Conservation (phyloP, 2,113 vertebrate species). For the Osmerus eperlanus region DNA sequence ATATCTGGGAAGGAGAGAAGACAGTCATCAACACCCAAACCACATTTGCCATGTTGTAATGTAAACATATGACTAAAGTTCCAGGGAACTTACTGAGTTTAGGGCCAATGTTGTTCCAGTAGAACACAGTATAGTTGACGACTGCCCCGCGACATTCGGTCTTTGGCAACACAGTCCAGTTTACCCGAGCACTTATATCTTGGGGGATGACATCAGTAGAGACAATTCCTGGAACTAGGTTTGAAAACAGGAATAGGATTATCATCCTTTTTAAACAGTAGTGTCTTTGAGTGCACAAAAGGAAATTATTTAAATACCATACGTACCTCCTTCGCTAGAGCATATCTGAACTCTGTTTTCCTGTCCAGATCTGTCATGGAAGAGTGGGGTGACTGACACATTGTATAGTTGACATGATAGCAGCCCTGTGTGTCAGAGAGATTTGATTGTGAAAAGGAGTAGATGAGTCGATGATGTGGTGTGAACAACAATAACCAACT, state of each 20-base stretch:
- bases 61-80: background rate
- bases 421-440: background rate
- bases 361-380: background rate
- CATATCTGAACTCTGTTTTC: background rate
- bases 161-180: background rate
- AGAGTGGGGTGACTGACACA: background rate
- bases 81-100: conserved; percentile 1
- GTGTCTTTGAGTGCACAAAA: background rate
- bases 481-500: background rate
- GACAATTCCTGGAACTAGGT: background rate
- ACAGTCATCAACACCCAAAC: background rate
- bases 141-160: background rate
- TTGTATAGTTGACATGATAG: background rate
- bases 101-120: background rate
- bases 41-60: background rate
- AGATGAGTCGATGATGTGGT: background rate
- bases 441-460: background rate
- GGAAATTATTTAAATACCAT: background rate
- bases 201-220: background rate
- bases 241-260: background rate
- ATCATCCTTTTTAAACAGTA: background rate
- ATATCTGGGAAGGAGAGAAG: conserved; percentile 64
- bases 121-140: background rate
- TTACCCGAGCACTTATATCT: background rate
- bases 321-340: background rate